Conservation (phyloP, 2,797 vertebrate genomes). For the Lithobates sylvaticus region DNA sequence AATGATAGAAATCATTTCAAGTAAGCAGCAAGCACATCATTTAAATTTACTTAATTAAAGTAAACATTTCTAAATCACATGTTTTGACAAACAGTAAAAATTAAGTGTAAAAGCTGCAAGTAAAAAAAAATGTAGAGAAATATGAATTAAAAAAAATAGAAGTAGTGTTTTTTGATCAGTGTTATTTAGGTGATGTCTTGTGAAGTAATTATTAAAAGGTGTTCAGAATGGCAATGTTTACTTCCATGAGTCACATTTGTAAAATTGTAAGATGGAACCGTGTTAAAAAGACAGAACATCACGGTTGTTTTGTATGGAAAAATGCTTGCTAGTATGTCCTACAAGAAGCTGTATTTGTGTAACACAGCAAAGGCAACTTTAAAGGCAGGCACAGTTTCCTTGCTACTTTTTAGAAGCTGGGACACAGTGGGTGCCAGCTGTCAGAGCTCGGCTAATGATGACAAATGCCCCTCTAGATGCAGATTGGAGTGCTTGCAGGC, state of each 20-base stretch:
- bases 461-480: constrained; percentile 98
- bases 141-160: too few relatives aligned
- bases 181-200: background rate
- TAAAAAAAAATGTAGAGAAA: too few relatives aligned
- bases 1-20: constrained; percentile 73
- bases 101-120: too few relatives aligned
- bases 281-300: background rate
- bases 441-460: constrained; percentile 99
- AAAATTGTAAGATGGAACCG: background rate
- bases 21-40: background rate
- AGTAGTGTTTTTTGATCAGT: background rate
- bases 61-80: background rate
- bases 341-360: constrained; percentile 67
- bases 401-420: constrained; percentile 94
- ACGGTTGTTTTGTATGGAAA: background rate
- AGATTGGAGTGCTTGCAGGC: constrained; percentile 89
- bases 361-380: constrained; percentile 71
- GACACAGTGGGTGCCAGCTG: constrained; percentile 96
- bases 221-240: background rate
- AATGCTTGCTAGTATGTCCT: constrained; percentile 65
- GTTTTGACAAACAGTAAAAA: too few relatives aligned
- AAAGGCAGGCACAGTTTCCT: constrained; percentile 68
- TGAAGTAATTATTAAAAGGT: background rate
- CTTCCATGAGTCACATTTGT: background rate
- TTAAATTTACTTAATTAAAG: background rate